Evolutionary conservation across 2,113 vertebrate species (phyloP).

Genomic region (Paramormyrops kingsleyae): DNA sequence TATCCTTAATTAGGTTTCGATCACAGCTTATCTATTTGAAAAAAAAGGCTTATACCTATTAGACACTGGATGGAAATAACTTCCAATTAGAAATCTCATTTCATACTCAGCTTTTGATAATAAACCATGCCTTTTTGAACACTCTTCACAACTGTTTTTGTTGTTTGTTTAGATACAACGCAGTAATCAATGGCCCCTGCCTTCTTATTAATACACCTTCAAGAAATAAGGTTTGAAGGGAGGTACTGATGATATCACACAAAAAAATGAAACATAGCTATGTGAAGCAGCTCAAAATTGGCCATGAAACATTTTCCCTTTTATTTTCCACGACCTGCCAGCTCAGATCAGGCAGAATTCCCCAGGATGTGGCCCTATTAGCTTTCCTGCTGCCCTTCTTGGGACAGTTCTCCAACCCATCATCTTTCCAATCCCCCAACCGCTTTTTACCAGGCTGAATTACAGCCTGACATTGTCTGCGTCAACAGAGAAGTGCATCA

Average conservation of each 20-base stretch:
- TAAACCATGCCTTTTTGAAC: slow-evolving; percentile 16
- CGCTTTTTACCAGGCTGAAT: neutral
- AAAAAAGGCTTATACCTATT: slow-evolving; percentile 32
- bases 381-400: neutral
- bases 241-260: neutral
- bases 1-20: slow-evolving; percentile 49
- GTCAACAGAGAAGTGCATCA: slow-evolving; percentile 6
- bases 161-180: slow-evolving; percentile 24
- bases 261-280: neutral
- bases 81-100: slow-evolving; percentile 43
- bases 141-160: slow-evolving; percentile 24
- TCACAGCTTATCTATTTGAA: slow-evolving; percentile 42
- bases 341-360: neutral
- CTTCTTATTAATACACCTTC: neutral
- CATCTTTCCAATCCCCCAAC: neutral
- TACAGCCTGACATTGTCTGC: slow-evolving; percentile 8
- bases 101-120: slow-evolving; percentile 41
- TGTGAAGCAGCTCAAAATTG: neutral
- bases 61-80: slow-evolving; percentile 33
- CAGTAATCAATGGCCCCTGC: slow-evolving; percentile 22
- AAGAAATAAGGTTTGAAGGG: neutral
- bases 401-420: neutral
- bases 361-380: neutral
- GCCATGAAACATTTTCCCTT: neutral
- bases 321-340: neutral